Evolutionary conservation across 2,888 invertebrate species (phyloP).

Genomic region (Caenorhabditis panamensis): DNA sequence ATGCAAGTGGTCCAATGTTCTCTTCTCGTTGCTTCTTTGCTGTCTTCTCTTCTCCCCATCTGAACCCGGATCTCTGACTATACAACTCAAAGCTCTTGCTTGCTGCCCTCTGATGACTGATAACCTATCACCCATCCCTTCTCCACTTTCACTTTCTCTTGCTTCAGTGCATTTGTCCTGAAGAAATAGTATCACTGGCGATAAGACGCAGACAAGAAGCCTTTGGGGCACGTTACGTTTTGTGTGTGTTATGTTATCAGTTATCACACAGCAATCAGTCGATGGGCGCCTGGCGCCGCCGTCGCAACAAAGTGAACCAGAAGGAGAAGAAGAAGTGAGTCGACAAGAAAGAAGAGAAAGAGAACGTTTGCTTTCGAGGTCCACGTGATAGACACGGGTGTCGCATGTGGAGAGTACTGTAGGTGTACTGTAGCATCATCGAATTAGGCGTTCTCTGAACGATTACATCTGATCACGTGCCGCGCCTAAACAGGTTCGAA

Average conservation of each 20-base stretch:
- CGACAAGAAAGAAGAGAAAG: conserved; percentile 10
- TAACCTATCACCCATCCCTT: conserved; percentile 15
- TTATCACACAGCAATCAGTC: neutral
- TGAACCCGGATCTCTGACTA: conserved; percentile 7
- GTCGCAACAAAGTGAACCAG: conserved; percentile 34
- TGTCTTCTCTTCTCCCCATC: neutral
- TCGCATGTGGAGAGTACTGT: neutral
- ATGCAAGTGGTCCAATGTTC: neutral
- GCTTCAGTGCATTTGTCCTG: conserved; percentile 26
- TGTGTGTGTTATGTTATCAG: neutral
- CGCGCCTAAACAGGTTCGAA: neutral
- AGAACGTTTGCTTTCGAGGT: conserved; percentile 30
- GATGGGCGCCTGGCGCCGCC: conserved; percentile 31
- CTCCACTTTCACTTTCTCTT: neutral
- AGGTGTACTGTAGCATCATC: neutral
- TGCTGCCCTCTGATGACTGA: conserved; percentile 11
- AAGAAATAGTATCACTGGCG: neutral
- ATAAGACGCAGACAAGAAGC: conserved; percentile 12
- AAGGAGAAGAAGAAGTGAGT: too few relatives aligned
- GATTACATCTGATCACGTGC: conserved; percentile 1
- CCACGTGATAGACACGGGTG: conserved; percentile 35
- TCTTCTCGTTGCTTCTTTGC: neutral
- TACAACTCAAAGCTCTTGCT: neutral
- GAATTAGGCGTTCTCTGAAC: conserved; percentile 6
- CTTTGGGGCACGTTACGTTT: conserved; percentile 27